Base-by-base conservation (phyloP, 2,888 invertebrate genomes). In the Ophonus ardosiacus region DNA sequence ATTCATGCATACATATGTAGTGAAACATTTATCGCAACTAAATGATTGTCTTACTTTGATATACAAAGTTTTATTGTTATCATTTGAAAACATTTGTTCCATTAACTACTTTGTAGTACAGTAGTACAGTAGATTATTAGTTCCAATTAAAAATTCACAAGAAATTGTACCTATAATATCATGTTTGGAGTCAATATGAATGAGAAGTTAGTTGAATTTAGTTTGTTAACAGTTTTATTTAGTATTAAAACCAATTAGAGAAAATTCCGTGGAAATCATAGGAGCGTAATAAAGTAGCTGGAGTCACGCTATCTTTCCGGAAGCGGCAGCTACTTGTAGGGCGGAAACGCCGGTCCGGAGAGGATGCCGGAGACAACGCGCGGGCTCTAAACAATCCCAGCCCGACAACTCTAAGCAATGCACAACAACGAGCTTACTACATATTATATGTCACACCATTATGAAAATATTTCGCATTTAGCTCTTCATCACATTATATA, bases 341-440 rank as follows among this genome's bases (percentile, higher is more conserved):
- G 57, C 82, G 82, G 82, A 82, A 82, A 38, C 71, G 74, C 57
- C 68, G 68, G 71, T 57, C 74, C 82, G 71, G 81, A 81, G 68
- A 81, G 81, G 81, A 81, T 81, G 81, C 81, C 81, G 81, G 82
- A 82, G 82, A 82, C 82, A 82, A 68, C 71, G 71, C 82, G 43
- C 43, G 65, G 31, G 82, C 57, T 74, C 82, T 71, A 71, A 82
- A 82, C 82, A 82, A 82, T 82, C 71, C 81, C 81, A 56, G 65
- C 65, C 51, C 81, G 43, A 51, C 43, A 51, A 51, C 43, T 51
- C 57, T 56, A 78, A 78, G 56, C 78, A 78, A 43, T 57, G 57
- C 51, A 78, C 78, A 31, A 31, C 31, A 31, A 31, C 31, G 31
- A 31, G 31, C 31, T 31, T 31, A 7, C 21, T 18, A 13, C n/a